These are phyloP conservation scores for Caiman crocodilus DNA, from an alignment of 2,797 vertebrate species.

Conservation along the genomic window DNA sequence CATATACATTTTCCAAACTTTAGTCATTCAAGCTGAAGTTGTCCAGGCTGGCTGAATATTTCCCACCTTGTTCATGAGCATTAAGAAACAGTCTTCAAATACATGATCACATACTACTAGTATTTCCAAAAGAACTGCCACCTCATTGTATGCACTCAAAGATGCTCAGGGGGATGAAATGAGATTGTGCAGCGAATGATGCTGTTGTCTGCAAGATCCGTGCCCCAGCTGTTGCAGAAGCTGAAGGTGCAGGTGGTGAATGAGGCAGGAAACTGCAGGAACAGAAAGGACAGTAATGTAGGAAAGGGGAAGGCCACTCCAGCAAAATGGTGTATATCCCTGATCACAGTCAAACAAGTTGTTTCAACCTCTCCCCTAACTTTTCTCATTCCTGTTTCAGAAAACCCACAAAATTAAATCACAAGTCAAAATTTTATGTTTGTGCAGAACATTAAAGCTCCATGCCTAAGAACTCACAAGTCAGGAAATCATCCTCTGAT, in stretches of 20 bases:
- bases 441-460: neutral
- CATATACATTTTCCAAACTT: neutral
- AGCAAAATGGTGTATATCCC: neutral
- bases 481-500: neutral
- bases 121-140: neutral
- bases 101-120: accelerated
- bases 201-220: neutral
- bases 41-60: neutral
- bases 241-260: accelerated
- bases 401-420: neutral
- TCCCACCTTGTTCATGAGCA: neutral
- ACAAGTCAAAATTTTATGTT: neutral
- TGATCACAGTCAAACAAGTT: neutral
- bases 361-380: neutral
- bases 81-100: neutral
- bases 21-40: neutral
- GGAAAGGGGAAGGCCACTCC: neutral
- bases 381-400: neutral
- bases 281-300: neutral
- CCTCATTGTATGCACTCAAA: neutral
- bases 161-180: neutral
- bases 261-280: neutral
- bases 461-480: neutral
- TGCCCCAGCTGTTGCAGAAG: accelerated
- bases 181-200: neutral